These are phyloP conservation scores for Scaptomyza flava DNA, from an alignment of 2,888 invertebrate species.

Conservation along the genomic window DNA sequence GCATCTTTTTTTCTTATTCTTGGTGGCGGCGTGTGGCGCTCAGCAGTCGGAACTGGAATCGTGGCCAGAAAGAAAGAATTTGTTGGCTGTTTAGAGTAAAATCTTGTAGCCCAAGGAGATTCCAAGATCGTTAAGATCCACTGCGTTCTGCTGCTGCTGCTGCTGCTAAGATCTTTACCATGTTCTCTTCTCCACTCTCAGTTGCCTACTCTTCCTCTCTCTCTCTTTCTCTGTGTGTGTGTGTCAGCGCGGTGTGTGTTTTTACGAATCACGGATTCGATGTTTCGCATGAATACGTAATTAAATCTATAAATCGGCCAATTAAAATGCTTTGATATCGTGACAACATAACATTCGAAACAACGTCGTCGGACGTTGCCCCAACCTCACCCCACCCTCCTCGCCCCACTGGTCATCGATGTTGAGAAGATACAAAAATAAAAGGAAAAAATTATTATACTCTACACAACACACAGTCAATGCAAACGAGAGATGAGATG, in stretches of 20 bases:
- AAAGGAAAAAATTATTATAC: slow-evolving; percentile 71
- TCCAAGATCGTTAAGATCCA: slow-evolving; percentile 74
- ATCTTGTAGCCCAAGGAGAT: slow-evolving; percentile 43
- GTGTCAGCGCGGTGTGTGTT: slow-evolving; percentile 82
- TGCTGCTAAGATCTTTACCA: slow-evolving; percentile 54
- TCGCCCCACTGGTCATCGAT: slow-evolving; percentile 31
- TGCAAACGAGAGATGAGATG: slow-evolving; percentile 15
- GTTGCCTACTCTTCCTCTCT: slow-evolving; percentile 10
- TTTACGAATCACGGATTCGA: slow-evolving; percentile 85
- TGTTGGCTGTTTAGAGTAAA: slow-evolving; percentile 34
- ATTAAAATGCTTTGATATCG: slow-evolving; percentile 85
- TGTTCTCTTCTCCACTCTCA: slow-evolving; percentile 26
- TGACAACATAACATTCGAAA: slow-evolving; percentile 84
- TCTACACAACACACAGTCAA: slow-evolving; percentile 33
- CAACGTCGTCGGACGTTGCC: slow-evolving; percentile 70
- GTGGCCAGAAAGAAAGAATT: slow-evolving; percentile 54
- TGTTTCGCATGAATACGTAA: slow-evolving; percentile 85
- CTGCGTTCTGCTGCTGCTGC: slow-evolving; percentile 70
- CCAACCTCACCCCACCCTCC: slow-evolving; percentile 9
- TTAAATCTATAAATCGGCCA: slow-evolving; percentile 85
- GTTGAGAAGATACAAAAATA: slow-evolving; percentile 28
- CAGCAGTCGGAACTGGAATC: slow-evolving; percentile 26
- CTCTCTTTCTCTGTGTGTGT: neutral
- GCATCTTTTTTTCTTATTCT: slow-evolving; percentile 28
- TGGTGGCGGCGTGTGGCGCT: slow-evolving; percentile 68